phyloP scores from a whole-genome alignment of 2,113 vertebrate genomes.

The Ceuthmochares aereus region DNA sequence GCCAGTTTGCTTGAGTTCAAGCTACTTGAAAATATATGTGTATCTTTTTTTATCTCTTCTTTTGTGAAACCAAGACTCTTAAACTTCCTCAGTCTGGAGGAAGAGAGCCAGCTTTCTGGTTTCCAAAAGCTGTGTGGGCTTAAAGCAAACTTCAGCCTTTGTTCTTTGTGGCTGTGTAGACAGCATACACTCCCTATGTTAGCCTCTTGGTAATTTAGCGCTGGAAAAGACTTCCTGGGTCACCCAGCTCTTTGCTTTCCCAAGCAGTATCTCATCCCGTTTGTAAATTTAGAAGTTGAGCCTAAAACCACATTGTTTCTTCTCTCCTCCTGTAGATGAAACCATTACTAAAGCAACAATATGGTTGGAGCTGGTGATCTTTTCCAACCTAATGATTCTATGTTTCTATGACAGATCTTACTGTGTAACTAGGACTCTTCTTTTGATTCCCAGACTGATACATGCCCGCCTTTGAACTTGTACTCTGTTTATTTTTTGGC shows the following conservation, averaged over 20 bases:
- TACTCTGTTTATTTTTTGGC: background rate
- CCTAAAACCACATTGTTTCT: background rate
- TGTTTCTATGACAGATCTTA: background rate
- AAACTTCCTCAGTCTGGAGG: background rate
- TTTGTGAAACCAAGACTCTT: background rate
- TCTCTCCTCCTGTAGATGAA: background rate
- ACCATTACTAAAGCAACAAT: background rate
- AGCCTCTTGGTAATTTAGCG: conserved; percentile 5
- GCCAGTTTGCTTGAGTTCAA: conserved; percentile 27
- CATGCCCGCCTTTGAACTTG: background rate
- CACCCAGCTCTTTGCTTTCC: conserved; percentile 13
- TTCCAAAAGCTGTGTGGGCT: conserved; percentile 32
- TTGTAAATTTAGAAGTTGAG: background rate
- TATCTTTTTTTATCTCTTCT: background rate
- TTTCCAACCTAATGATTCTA: no score
- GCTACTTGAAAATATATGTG: conserved; percentile 18
- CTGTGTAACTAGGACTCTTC: background rate
- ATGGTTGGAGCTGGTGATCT: background rate
- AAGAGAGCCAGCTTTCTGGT: background rate
- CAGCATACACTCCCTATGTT: conserved; percentile 12
- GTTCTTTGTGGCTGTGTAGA: conserved; percentile 33
- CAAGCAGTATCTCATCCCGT: background rate
- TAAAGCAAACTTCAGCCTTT: conserved; percentile 38
- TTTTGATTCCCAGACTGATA: background rate
- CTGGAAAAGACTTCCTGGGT: conserved; percentile 40